phyloP scores from a whole-genome alignment of 2,113 vertebrate species.

The Antennarius striatus region DNA sequence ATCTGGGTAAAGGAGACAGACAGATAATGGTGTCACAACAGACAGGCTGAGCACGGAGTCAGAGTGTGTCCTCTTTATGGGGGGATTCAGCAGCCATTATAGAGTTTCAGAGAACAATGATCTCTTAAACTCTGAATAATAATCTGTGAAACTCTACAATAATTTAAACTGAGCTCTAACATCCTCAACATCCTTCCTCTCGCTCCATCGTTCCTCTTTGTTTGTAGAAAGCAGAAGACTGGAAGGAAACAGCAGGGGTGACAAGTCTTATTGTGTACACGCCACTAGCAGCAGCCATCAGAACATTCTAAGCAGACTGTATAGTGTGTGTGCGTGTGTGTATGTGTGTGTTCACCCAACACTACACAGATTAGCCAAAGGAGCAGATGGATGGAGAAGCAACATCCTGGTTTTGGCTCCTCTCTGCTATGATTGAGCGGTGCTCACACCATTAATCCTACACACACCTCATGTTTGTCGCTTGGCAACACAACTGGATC shows the following conservation, averaged over 20 bases:
- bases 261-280: conserved; percentile 62
- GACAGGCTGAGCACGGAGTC: conserved; percentile 10
- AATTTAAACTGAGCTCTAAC: conserved; percentile 1
- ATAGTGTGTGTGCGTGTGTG: conserved; percentile 9
- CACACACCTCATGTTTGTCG: conserved; percentile 20
- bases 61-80: conserved; percentile 1
- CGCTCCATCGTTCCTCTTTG: no score
- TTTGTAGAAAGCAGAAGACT: no score
- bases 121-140: conserved; percentile 45
- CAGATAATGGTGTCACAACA: conserved; percentile 47
- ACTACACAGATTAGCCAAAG: conserved; percentile 56
- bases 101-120: conserved; percentile 39
- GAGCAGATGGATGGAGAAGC: conserved; percentile 68
- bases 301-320: conserved; percentile 35
- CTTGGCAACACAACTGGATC: conserved; percentile 1
- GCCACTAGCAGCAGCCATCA: conserved; percentile 52
- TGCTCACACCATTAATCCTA: conserved; percentile 47
- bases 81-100: conserved; percentile 8
- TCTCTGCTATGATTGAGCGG: conserved; percentile 24
- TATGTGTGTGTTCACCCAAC: conserved; percentile 38
- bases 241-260: conserved; percentile 38
- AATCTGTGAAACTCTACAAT: conserved; percentile 33
- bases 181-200: no score
- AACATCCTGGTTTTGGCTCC: conserved; percentile 55
- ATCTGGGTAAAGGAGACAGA: conserved; percentile 37